These are phyloP conservation scores for Pedicia rivosa DNA, from an alignment of 2,888 invertebrate genomes.

Conservation along the genomic window DNA sequence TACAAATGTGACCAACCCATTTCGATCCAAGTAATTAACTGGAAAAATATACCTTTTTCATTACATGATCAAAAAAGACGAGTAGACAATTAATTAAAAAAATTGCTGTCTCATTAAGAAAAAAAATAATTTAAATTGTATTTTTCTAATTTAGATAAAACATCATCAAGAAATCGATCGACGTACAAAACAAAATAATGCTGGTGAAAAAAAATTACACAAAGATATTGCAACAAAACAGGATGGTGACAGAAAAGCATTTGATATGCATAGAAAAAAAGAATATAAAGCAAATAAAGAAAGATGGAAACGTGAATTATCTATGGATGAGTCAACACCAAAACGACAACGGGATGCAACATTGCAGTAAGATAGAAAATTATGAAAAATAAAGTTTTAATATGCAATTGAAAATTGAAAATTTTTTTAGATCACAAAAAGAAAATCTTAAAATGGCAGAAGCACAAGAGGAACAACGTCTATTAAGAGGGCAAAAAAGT, in stretches of 20 bases:
- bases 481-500: slow-evolving; percentile 77
- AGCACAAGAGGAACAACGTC: slow-evolving; percentile 75
- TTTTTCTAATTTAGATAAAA: too few species aligned
- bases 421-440: too few species aligned
- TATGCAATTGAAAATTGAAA: too few species aligned
- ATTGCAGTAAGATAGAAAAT: too few species aligned
- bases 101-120: too few species aligned
- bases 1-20: too few species aligned
- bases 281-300: slow-evolving; percentile 96
- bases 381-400: too few species aligned
- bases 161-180: slow-evolving; percentile 65
- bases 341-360: slow-evolving; percentile 83
- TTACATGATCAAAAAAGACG: too few species aligned
- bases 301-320: slow-evolving; percentile 85
- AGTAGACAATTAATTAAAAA: too few species aligned
- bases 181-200: slow-evolving; percentile 70
- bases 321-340: slow-evolving; percentile 81
- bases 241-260: slow-evolving; percentile 82
- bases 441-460: slow-evolving; percentile 83
- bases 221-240: slow-evolving; percentile 84
- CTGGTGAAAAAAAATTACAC: slow-evolving; percentile 80
- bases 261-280: slow-evolving; percentile 84
- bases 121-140: too few species aligned
- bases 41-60: too few species aligned
- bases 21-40: too few species aligned